Base-by-base conservation (phyloP, 2,797 vertebrate species). In the Argentina silus region DNA sequence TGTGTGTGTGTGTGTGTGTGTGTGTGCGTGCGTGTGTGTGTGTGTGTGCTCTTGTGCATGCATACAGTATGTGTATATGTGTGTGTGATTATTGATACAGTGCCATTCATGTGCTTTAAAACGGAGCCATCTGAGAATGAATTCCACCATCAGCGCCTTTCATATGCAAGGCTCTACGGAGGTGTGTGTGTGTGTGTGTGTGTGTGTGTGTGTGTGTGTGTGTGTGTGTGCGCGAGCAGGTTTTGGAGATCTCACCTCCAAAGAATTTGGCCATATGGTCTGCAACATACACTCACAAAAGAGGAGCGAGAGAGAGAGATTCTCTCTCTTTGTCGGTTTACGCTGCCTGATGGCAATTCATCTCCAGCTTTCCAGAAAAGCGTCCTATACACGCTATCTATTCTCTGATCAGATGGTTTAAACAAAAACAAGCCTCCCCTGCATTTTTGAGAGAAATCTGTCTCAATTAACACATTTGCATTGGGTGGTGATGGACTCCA, bases 391-490 rank as follows among this genome's bases (percentile, higher is more conserved):
- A 75, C 70, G 36, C 36, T 7, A 23, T 61, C 59, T 27, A 80
- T 81, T 86, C 83, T 88, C 75, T 72, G 21, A 56, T 91, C 88
- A 91, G 86, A 91, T 84, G 85, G 86, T 74, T 78, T 65, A 43
- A 64, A 80, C 73, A 77, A 69, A 17, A 27, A 72, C 74, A 79
- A 73, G 67, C 42, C 83, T 67, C 23, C 78, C 69, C 78, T 78
- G 71, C 83, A 90, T 89, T 80, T 72, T 82, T 84, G 77, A 86
- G 71, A 84, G 89, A 93, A 94, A 93, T 92, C 91, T 93, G 92
- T 94, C 91, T 92, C 92, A 94, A 94, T 94, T 94, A 94, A 90
- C 93, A 94, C 91, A 92, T 94, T 94, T 93, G 91, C 93, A 94
- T 92, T 89, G 91, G 91, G 93, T 79, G 85, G 93, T 88, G 90